These are phyloP conservation scores for Apocheima hispidaria DNA, from an alignment of 2,888 invertebrate species.

Conservation along the genomic window DNA sequence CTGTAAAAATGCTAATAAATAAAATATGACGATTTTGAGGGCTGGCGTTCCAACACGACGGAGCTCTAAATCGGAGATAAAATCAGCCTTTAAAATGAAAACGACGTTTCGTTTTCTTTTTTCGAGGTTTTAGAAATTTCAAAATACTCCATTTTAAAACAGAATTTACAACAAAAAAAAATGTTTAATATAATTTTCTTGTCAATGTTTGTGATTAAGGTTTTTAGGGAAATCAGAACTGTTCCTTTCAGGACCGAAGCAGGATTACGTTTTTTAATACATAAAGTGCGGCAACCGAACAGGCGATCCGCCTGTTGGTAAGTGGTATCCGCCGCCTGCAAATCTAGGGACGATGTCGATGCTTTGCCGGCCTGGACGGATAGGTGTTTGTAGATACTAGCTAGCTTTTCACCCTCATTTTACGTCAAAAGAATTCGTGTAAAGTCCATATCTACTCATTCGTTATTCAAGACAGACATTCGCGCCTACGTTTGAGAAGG, in stretches of 20 bases:
- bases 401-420: too few species aligned
- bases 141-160: background rate
- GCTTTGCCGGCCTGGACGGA: too few species aligned
- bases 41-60: conserved; percentile 6
- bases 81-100: conserved; percentile 17
- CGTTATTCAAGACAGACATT: background rate
- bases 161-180: background rate
- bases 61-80: conserved; percentile 20
- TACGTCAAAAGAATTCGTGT: background rate
- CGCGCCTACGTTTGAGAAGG: background rate
- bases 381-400: too few species aligned
- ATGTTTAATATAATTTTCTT: background rate
- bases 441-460: background rate
- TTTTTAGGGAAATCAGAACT: too few species aligned
- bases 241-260: too few species aligned
- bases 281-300: too few species aligned
- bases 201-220: too few species aligned
- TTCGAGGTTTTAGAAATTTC: background rate
- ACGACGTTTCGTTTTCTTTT: conserved; percentile 3
- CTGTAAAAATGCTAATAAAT: conserved; percentile 58
- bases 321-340: too few species aligned
- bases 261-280: too few species aligned
- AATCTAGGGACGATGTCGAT: too few species aligned
- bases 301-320: too few species aligned
- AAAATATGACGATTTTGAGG: conserved; percentile 55